phyloP scores from a whole-genome alignment of 2,888 invertebrate species.

The Nezara viridula region DNA sequence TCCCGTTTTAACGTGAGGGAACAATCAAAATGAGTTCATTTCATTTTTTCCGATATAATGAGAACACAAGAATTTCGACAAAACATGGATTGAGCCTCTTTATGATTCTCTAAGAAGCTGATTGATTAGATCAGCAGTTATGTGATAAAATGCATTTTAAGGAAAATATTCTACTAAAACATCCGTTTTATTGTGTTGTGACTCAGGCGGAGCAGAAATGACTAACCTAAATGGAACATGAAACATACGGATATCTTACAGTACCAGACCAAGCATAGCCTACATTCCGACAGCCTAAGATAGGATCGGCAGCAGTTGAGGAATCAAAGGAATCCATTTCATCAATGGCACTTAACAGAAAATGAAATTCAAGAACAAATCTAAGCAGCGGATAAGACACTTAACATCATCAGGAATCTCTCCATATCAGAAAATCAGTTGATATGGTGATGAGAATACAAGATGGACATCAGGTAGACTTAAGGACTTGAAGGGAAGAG shows the following conservation, averaged over 20 bases:
- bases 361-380: constrained; percentile 23
- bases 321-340: constrained; percentile 21
- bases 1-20: too few species aligned
- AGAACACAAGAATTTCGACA: too few species aligned
- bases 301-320: not conserved
- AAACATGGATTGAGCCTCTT: too few species aligned
- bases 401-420: not conserved
- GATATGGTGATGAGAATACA: not conserved
- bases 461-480: not conserved
- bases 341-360: constrained; percentile 19
- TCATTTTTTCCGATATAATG: too few species aligned
- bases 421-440: not conserved
- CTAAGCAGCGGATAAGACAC: not conserved
- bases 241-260: not conserved
- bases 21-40: too few species aligned
- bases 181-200: too few species aligned
- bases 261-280: not conserved
- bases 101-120: too few species aligned
- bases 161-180: too few species aligned
- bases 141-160: too few species aligned
- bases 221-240: not conserved
- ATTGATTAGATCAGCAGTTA: too few species aligned
- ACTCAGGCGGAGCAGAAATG: not conserved
- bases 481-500: not conserved
- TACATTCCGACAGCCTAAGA: not conserved